These are phyloP conservation scores for Hyalella azteca DNA, from an alignment of 2,888 invertebrate species.

Conservation along the genomic window DNA sequence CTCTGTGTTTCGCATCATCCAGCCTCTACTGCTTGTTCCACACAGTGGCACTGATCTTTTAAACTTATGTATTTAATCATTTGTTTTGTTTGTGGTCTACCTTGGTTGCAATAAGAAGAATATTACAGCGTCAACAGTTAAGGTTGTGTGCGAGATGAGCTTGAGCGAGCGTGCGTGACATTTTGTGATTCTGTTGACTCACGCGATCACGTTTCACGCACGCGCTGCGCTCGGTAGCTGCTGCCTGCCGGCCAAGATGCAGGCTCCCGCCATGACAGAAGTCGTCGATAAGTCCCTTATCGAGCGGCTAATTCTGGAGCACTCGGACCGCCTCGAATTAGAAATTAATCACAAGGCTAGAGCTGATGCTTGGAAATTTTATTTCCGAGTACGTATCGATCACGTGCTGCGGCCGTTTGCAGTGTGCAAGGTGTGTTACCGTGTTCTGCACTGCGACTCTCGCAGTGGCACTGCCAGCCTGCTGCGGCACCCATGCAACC, in stretches of 20 bases:
- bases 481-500: slow-evolving; percentile 57
- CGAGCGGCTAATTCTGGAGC: slow-evolving; percentile 56
- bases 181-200: slow-evolving; percentile 37
- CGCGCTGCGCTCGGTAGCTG: slow-evolving; percentile 52
- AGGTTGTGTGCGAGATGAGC: slow-evolving; percentile 55
- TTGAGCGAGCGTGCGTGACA: slow-evolving; percentile 31
- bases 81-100: not conserved
- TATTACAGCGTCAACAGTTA: slow-evolving; percentile 53
- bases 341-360: slow-evolving; percentile 57
- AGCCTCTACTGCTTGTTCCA: not conserved
- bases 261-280: slow-evolving; percentile 54
- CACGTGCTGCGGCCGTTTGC: slow-evolving; percentile 56
- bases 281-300: slow-evolving; percentile 58
- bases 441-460: slow-evolving; percentile 57
- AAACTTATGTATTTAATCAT: not conserved
- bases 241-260: slow-evolving; percentile 29
- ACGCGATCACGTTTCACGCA: slow-evolving; percentile 57
- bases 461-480: slow-evolving; percentile 56
- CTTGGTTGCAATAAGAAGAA: not conserved
- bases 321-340: slow-evolving; percentile 56
- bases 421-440: slow-evolving; percentile 57
- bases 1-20: not conserved
- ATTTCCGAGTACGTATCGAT: slow-evolving; percentile 57
- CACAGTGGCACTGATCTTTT: not conserved
- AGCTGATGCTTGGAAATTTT: slow-evolving; percentile 58